Conservation (phyloP, 1,140 invertebrate genomes). For the Drosophila bipectinata region DNA sequence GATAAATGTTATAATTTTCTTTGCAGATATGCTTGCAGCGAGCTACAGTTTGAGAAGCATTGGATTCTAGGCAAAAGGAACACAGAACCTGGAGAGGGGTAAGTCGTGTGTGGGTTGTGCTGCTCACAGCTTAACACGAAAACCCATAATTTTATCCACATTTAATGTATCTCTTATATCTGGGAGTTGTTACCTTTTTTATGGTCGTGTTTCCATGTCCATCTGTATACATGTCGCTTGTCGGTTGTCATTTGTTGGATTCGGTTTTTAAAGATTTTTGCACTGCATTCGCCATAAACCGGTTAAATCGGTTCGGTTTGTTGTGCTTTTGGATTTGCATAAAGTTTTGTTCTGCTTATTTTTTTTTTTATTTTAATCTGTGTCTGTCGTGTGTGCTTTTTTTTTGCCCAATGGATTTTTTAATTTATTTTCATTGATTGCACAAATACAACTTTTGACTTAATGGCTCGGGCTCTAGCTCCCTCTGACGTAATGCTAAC, state of each 20-base stretch:
- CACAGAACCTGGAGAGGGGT: conserved; percentile 35
- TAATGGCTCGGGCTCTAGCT: conserved; percentile 29
- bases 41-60: conserved; percentile 37
- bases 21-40: conserved; percentile 31
- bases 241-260: conserved; percentile 41
- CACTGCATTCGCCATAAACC: conserved; percentile 44
- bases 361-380: conserved; percentile 5
- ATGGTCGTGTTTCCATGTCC: conserved; percentile 44
- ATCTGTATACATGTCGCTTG: conserved; percentile 44
- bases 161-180: conserved; percentile 36
- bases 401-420: conserved; percentile 19
- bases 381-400: conserved; percentile 8
- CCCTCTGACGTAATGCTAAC: conserved; percentile 46
- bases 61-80: conserved; percentile 15
- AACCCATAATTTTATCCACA: conserved; percentile 36
- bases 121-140: conserved; percentile 28
- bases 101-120: conserved; percentile 20
- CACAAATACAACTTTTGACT: conserved; percentile 61
- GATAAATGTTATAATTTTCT: conserved; percentile 2
- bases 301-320: conserved; percentile 50
- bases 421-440: conserved; percentile 79
- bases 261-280: conserved; percentile 30
- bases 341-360: conserved; percentile 70
- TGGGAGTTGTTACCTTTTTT: conserved; percentile 18
- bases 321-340: conserved; percentile 56